These are phyloP conservation scores for Pelecanus crispus DNA, from an alignment of 2,113 vertebrate species.

Conservation along the genomic window DNA sequence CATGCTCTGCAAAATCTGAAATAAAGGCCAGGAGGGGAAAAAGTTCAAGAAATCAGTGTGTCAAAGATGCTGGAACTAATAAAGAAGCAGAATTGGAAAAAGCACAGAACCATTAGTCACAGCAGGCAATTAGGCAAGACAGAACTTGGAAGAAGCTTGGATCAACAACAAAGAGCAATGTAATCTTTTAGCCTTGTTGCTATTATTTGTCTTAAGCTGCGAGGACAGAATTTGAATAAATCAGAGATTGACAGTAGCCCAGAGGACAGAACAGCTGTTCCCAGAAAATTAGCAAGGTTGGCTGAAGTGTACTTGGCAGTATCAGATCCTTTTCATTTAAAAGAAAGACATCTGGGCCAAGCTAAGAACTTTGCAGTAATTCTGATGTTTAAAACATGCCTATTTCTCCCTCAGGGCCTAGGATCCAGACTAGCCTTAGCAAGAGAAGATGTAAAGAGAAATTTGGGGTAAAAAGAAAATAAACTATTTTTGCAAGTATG, in stretches of 20 bases:
- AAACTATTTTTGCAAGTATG: background rate
- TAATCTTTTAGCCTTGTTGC: background rate
- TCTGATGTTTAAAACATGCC: background rate
- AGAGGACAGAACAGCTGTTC: constrained; percentile 35
- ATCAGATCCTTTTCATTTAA: background rate
- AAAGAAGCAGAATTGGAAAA: background rate
- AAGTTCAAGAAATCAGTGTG: background rate
- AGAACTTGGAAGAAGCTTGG: constrained; percentile 5
- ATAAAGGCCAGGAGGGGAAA: background rate
- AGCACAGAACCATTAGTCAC: background rate
- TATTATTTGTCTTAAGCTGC: background rate
- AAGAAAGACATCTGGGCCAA: background rate
- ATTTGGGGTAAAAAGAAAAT: background rate
- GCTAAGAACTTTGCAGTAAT: background rate
- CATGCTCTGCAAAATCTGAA: background rate
- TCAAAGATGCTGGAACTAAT: background rate
- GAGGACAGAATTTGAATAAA: background rate
- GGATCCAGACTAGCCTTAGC: background rate
- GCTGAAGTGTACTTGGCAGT: background rate
- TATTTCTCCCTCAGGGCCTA: background rate
- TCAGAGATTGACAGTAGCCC: constrained; percentile 2
- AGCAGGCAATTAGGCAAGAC: constrained; percentile 6
- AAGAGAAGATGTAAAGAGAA: background rate
- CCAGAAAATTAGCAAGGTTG: background rate
- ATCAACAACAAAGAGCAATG: constrained; percentile 12